Evolutionary conservation across 2,797 vertebrate species (phyloP), one percentile per base, ranked within the genome.

Genomic region (Chelmon rostratus): DNA sequence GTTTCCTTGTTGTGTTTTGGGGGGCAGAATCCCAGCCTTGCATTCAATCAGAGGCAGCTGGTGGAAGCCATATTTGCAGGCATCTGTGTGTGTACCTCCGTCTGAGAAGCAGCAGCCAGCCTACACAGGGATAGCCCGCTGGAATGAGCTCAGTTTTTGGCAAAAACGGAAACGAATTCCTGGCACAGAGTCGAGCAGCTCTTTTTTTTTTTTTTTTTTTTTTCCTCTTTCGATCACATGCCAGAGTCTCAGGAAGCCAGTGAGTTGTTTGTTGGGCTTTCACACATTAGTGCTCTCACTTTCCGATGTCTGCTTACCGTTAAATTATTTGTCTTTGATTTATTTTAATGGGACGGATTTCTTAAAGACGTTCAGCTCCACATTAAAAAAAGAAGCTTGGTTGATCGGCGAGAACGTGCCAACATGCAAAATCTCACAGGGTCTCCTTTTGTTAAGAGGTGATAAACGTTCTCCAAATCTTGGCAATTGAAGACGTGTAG

Each of bases 51-150:
- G 90, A 94, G 93, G 93, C 94, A 95, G 93, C 92, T 94, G 93
- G 91, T 91, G 92, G 92, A 92, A 93, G 94, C 92, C 93, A 94
- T 94, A 89, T 95, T 94, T 92, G 88, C 92, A 90, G 91, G 89
- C 88, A 92, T 95, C 92, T 93, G 90, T 94, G 90, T 92, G 92
- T 93, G 91, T 92, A 93, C 92, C 91, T 90, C 84, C 72, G 89
- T 88, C 84, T 92, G 89, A 92, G 90, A 85, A 88, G 93, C 93
- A 91, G 88, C 89, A 93, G 87, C 86, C 91, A 93, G 93, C 92
- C 92, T 94, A 92, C 86, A 70, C 88, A 89, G 90, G 94, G 92
- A 94, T 93, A 93, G 91, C 93, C 88, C 81, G 57, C 92, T 93
- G 93, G 90, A 95, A 91, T 92, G 88, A 94, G 90, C 92, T 94